Evolutionary conservation across 2,113 vertebrate species (phyloP).

Genomic region (Seriola rivoliana): DNA sequence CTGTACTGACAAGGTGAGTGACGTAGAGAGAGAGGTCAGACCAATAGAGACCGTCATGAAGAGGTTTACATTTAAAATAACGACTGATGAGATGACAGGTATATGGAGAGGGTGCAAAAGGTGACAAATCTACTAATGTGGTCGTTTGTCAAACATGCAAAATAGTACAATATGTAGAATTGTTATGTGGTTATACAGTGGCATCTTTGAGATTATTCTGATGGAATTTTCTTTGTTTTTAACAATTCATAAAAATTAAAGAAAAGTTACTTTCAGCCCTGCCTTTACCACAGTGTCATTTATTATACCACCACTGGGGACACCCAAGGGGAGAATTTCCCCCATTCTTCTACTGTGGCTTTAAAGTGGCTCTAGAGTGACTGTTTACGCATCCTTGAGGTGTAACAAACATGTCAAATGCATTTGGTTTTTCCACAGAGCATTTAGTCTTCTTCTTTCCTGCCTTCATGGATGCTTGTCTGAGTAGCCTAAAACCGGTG

Average conservation of each 20-base stretch:
- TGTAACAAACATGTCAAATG: too few species aligned
- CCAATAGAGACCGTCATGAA: conserved; percentile 13
- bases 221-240: too few species aligned
- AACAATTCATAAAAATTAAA: too few species aligned
- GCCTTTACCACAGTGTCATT: neutral
- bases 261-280: neutral
- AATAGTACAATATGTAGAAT: neutral
- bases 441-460: too few species aligned
- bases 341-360: too few species aligned
- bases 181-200: too few species aligned
- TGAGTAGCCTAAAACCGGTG: too few species aligned
- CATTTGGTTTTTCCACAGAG: too few species aligned
- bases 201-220: too few species aligned
- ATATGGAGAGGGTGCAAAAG: neutral
- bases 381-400: too few species aligned
- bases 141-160: neutral
- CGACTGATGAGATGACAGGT: conserved; percentile 16
- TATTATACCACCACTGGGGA: neutral
- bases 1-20: conserved; percentile 47
- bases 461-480: too few species aligned
- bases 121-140: neutral
- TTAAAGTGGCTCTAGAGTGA: too few species aligned
- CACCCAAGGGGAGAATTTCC: neutral
- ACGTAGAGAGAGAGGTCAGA: conserved; percentile 46
- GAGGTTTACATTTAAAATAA: conserved; percentile 19